Base-by-base conservation (phyloP, 2,888 invertebrate genomes). In the Buathra laborator region DNA sequence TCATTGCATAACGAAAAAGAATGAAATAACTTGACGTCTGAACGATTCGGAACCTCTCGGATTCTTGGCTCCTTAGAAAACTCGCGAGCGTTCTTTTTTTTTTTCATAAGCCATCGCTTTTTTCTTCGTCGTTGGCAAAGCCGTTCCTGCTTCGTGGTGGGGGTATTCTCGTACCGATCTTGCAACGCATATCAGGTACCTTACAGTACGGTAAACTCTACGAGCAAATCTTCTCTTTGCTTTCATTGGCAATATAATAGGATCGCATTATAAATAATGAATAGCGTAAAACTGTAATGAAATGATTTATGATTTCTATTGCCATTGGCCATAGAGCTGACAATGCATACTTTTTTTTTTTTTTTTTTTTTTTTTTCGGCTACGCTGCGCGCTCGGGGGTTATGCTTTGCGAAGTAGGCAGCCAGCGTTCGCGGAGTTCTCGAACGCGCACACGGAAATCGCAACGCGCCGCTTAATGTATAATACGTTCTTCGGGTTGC, bases 251-350 rank as follows among this genome's bases (percentile, higher is more conserved):
- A 83, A 85, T 88, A 89, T 87, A 86, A 89, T 86, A 87, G 86
- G 83, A 86, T 80, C 78, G 83, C 85, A 87, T 90, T 87, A 87
- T 88, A 90, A 89, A 90, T 91, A 91, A 90, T 90, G 90, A 89
- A 90, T 88, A 88, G 87, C 80, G 86, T 87, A 82, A 89, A 85
- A 85, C 81, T 87, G 88, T 89, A 89, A 89, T 89, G 88, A 89
- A 89, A 90, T 90, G 89, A 91, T 91, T 90, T 90, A 91, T 90
- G 87, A 84, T 86, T 85, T 84, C 84, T 88, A 88, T 86, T 86
- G 68, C 67, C 79, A 71, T 74, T 70, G 53, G 70, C 59, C 80
- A 82, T 80, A 80, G 44, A 85, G 82, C 87, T 88, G 89, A 90
- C 90, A 91, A 91, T 90, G 86, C 88, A 24, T 24, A 24, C 24